These are phyloP conservation scores for Chrysemys picta DNA, from an alignment of 2,113 vertebrate species.

Conservation along the genomic window DNA sequence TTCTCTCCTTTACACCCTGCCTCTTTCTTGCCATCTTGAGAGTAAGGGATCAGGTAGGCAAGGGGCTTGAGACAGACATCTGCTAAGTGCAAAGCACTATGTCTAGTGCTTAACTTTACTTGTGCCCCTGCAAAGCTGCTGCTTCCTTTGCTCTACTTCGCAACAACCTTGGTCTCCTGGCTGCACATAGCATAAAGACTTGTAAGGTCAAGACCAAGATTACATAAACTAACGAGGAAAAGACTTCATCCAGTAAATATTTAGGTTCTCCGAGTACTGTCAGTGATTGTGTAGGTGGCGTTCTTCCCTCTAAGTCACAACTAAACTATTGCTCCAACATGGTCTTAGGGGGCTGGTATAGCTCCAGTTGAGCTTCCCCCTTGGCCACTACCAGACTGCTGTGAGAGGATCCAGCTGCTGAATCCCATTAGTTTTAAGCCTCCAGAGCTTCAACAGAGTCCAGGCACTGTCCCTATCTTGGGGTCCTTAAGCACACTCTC, in stretches of 20 bases:
- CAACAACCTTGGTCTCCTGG: accelerated
- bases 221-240: background rate
- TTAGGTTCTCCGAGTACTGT: background rate
- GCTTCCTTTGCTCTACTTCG: background rate
- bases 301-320: background rate
- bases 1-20: background rate
- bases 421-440: background rate
- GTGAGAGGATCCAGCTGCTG: no score
- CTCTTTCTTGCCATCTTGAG: background rate
- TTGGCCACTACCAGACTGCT: background rate
- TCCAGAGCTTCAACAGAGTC: background rate
- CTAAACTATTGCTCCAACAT: background rate
- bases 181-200: background rate
- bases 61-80: background rate
- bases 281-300: background rate
- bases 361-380: background rate
- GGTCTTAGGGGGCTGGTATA: background rate
- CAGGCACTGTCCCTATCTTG: background rate
- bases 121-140: background rate
- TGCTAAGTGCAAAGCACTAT: background rate
- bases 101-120: background rate
- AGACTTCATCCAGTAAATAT: background rate
- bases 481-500: background rate
- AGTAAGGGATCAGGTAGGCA: background rate
- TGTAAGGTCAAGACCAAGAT: background rate